Evolutionary conservation across 2,797 vertebrate species (phyloP).

Genomic region (Sebastes vulpes): DNA sequence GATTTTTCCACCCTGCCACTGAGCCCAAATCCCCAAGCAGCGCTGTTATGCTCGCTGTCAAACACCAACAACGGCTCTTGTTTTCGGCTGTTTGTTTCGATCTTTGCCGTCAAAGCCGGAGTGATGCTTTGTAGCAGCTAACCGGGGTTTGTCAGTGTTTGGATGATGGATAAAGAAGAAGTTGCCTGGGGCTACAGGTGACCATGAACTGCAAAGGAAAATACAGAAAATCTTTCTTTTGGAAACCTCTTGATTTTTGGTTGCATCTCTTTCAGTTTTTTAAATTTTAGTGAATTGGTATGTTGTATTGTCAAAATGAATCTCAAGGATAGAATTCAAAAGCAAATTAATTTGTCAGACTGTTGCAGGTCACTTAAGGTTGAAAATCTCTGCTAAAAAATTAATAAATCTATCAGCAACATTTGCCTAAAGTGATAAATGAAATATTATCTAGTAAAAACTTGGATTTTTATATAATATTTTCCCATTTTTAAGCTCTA

Average conservation of each 20-base stretch:
- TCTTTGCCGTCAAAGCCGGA: conserved; percentile 43
- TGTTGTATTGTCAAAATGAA: not conserved
- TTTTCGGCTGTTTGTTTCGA: conserved; percentile 60
- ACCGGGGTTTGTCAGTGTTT: conserved; percentile 31
- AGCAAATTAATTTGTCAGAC: not conserved
- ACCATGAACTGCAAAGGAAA: conserved; percentile 2
- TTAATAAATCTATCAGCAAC: rapidly evolving
- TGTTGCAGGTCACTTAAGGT: not conserved
- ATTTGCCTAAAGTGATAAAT: not conserved
- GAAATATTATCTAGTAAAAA: not conserved
- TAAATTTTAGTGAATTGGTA: not conserved
- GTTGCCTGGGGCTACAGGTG: conserved; percentile 33
- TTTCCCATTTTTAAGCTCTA: not conserved
- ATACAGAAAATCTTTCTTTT: not conserved
- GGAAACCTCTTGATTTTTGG: not conserved
- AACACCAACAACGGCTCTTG: conserved; percentile 50
- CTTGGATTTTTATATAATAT: not conserved
- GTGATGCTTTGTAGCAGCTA: conserved; percentile 28
- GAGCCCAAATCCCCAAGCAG: conserved; percentile 63
- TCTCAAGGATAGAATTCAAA: not conserved
- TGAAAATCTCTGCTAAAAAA: not conserved
- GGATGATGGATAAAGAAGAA: conserved; percentile 27
- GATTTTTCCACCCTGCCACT: conserved; percentile 69
- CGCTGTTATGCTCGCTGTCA: conserved; percentile 65
- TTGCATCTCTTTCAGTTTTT: not conserved